Conservation (phyloP, 2,113 vertebrate genomes). For the Sinocyclocheilus grahami region DNA sequence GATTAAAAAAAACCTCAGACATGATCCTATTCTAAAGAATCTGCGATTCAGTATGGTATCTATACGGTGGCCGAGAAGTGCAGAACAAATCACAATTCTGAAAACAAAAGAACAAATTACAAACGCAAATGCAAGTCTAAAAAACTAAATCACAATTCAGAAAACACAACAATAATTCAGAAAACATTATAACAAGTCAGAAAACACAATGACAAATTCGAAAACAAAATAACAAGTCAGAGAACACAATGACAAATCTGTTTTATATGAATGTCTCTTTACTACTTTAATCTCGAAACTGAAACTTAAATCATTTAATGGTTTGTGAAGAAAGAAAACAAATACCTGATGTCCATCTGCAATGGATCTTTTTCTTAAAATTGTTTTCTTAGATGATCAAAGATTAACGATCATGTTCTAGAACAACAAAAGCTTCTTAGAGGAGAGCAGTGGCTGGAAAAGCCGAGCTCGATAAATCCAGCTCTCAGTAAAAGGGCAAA, state of each 20-base stretch:
- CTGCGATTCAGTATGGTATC: neutral
- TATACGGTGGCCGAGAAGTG: no score
- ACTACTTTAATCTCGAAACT: neutral
- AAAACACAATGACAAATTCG: no score
- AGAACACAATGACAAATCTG: no score
- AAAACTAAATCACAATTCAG: no score
- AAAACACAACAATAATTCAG: no score
- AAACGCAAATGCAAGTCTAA: no score
- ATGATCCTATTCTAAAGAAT: neutral
- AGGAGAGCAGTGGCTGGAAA: constrained; percentile 15
- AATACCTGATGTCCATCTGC: neutral
- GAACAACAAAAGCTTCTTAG: constrained; percentile 13
- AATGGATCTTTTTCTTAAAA: neutral
- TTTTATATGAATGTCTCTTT: neutral
- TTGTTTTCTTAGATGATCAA: constrained; percentile 15
- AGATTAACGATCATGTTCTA: constrained; percentile 11
- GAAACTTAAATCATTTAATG: neutral
- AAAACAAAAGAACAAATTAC: no score
- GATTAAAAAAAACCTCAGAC: neutral
- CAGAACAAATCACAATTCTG: no score
- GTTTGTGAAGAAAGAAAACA: neutral
- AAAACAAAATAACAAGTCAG: no score
- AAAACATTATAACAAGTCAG: no score
- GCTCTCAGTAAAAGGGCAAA: constrained; percentile 31
- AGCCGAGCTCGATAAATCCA: neutral